Evolutionary conservation across 2,113 vertebrate species (phyloP), one percentile per base, ranked within the genome.

Genomic region (Lamprotornis superbus): DNA sequence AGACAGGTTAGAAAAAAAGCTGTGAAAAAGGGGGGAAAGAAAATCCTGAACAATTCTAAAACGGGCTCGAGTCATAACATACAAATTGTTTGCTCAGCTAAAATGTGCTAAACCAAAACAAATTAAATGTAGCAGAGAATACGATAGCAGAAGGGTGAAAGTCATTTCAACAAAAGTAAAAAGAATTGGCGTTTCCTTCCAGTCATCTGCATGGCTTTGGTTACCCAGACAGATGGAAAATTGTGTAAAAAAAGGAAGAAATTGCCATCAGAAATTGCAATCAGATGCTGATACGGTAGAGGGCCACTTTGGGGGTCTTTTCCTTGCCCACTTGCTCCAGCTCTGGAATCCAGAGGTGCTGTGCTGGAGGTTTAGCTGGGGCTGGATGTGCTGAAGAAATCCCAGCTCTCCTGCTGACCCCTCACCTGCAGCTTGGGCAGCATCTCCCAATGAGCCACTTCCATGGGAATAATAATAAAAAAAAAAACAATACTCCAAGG

Each of bases 91-190:
- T 90, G 88, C 93, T 95, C 94, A 89, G 89, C 90, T 96, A 90
- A 95, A 95, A 96, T 94, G 95, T 96, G 93, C 61, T 94, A 95
- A 96, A 92, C 57, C 88, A 90, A 94, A 96, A 95, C 96, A 97
- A 96, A 96, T 96, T 95, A 96, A 95, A 92, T 90, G 57, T 78
- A 94, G 56, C 92, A 92, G 87, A 61, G 82, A 94, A 94, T 83
- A 80, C 2, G 15, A 88, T 20, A 93, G 86, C 92, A 93, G 95
- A 89, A 94, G 90, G 90, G 86, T 80, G 90, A 91, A 96, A 96
- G 94, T 90, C 44, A 56, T 96, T 96, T 96, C 93, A 96, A 92
- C 85, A 93, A 47, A 68, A 90, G 76, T 70, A 46, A 67, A 88
- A 93, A 80, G 60, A 90, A 47, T 20, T 84, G 85, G 52, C 3